Conservation (phyloP, 2,113 vertebrate species). For the Campylorhamphus procurvoides region DNA sequence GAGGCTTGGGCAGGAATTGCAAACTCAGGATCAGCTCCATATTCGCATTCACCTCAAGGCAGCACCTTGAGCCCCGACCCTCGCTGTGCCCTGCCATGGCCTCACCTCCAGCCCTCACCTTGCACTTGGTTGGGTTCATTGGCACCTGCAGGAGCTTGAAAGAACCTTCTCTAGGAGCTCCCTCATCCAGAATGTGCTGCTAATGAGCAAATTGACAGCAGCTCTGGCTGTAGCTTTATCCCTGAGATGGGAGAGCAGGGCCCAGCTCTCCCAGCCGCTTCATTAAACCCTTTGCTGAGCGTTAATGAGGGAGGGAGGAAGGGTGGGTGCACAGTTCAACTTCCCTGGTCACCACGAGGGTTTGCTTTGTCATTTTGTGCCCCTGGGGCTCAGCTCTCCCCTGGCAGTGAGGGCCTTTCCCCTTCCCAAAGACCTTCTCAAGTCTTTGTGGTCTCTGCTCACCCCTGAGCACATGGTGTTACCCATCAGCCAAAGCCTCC, state of each 20-base stretch:
- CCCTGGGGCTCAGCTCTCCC: background rate
- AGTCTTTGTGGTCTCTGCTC: background rate
- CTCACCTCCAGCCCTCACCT: background rate
- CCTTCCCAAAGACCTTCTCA: rapidly evolving
- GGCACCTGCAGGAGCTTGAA: background rate
- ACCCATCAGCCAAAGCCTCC: background rate
- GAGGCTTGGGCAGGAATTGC: background rate
- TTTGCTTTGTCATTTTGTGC: background rate
- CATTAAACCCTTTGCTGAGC: background rate
- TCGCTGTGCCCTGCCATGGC: background rate
- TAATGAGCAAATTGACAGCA: background rate
- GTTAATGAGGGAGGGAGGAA: background rate
- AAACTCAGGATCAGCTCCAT: background rate
- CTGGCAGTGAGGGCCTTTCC: background rate
- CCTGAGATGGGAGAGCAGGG: background rate
- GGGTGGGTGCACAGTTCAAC: background rate
- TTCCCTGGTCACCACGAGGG: background rate
- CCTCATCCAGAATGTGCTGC: background rate
- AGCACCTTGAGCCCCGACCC: background rate
- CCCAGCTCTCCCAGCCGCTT: background rate
- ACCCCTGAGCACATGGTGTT: rapidly evolving
- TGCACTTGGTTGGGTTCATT: background rate
- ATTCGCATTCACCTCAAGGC: background rate
- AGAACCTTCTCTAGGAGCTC: background rate
- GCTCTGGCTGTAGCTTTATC: background rate